Conservation (phyloP, 2,888 invertebrate species). For the Andrena praecox region DNA sequence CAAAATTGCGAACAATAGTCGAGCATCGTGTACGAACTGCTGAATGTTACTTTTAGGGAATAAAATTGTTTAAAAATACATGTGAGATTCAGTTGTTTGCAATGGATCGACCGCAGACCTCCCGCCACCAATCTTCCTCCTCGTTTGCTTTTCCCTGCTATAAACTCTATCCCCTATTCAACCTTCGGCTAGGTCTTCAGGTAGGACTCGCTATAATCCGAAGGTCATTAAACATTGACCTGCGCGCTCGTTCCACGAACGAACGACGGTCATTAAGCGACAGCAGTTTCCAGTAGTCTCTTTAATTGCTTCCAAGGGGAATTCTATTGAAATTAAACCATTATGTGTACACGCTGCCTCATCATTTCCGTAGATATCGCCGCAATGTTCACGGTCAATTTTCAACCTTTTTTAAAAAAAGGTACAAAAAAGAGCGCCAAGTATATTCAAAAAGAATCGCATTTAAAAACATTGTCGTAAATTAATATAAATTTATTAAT, state of each 20-base stretch:
- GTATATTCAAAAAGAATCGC: too few species aligned
- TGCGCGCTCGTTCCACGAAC: neutral
- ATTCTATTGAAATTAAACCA: neutral
- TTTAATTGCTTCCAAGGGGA: slow-evolving; percentile 15
- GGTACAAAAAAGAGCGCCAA: too few species aligned
- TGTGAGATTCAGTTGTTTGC: neutral
- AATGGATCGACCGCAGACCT: too few species aligned
- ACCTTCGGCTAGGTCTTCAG: too few species aligned
- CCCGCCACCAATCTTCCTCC: too few species aligned
- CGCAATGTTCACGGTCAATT: slow-evolving; percentile 7
- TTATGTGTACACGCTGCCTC: neutral
- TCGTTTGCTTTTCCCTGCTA: too few species aligned
- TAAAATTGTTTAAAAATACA: slow-evolving; percentile 31
- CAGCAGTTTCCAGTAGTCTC: neutral
- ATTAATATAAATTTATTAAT: too few species aligned
- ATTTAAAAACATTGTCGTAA: too few species aligned
- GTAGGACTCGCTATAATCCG: neutral
- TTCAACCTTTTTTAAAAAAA: too few species aligned
- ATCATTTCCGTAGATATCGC: neutral
- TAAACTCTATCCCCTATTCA: too few species aligned
- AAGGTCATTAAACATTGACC: slow-evolving; percentile 9
- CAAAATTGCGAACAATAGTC: neutral
- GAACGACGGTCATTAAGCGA: neutral
- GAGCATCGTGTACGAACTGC: neutral
- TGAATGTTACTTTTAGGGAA: slow-evolving; percentile 16